These are phyloP conservation scores for Balanococcus diminutus DNA, from an alignment of 2,888 invertebrate genomes.

Conservation along the genomic window DNA sequence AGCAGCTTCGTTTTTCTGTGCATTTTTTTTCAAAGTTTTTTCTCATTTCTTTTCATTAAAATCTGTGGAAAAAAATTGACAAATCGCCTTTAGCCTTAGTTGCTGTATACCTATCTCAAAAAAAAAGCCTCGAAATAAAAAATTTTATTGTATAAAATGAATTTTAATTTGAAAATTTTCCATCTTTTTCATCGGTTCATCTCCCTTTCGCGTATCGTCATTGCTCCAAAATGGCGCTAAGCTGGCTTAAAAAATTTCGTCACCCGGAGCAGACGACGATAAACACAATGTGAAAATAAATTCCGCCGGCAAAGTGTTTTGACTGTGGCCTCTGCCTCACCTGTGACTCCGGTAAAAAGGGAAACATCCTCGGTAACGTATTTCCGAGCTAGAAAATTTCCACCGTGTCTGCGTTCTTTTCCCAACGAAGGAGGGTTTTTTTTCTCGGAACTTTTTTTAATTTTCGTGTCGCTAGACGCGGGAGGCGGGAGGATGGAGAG, in stretches of 20 bases:
- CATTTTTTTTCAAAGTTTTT: too few species aligned
- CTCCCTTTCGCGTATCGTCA: neutral
- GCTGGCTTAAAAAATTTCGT: neutral
- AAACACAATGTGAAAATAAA: constrained; percentile 6
- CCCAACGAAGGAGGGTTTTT: neutral
- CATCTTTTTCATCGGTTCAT: neutral
- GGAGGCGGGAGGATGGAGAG: neutral
- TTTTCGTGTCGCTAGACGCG: neutral
- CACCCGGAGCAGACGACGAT: neutral
- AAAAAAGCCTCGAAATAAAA: too few species aligned
- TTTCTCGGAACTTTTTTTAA: neutral
- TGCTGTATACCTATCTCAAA: too few species aligned
- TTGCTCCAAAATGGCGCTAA: neutral
- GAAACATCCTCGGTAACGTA: constrained; percentile 2
- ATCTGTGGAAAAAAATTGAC: too few species aligned
- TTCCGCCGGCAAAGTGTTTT: neutral
- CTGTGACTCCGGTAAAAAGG: neutral
- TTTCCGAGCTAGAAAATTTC: neutral
- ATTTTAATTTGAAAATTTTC: neutral
- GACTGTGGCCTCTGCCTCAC: neutral
- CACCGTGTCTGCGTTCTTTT: neutral
- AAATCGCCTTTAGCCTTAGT: too few species aligned
- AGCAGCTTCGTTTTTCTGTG: too few species aligned
- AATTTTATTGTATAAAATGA: neutral
- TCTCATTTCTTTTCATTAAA: too few species aligned